Evolutionary conservation across 2,888 invertebrate genomes (phyloP).

Genomic region (Limnephilus lunatus): DNA sequence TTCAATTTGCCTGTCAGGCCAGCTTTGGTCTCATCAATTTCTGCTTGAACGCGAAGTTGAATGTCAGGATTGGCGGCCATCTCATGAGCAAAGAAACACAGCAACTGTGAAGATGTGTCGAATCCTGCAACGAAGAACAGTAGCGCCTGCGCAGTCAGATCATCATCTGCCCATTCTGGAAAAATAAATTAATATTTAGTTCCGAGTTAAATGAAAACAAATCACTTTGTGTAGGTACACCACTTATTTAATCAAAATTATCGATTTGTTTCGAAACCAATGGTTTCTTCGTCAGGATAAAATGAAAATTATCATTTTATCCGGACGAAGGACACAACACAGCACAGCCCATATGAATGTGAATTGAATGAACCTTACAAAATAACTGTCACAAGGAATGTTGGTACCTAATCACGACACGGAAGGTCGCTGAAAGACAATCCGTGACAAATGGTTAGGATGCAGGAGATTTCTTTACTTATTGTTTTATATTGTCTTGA

Average conservation of each 20-base stretch:
- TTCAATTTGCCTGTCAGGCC: conserved; percentile 70
- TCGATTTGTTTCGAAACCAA: too few relatives aligned
- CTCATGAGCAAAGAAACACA: conserved; percentile 70
- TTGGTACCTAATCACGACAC: too few relatives aligned
- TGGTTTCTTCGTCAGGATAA: too few relatives aligned
- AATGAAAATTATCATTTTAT: too few relatives aligned
- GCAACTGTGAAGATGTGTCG: conserved; percentile 69
- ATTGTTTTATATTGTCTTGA: too few relatives aligned
- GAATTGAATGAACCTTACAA: neutral
- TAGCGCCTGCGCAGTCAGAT: conserved; percentile 70
- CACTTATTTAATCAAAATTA: too few relatives aligned
- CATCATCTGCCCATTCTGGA: conserved; percentile 69
- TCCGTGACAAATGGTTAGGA: too few relatives aligned
- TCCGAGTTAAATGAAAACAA: too few relatives aligned
- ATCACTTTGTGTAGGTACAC: too few relatives aligned
- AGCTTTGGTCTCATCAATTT: conserved; percentile 69
- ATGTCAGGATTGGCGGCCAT: conserved; percentile 70
- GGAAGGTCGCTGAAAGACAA: too few relatives aligned
- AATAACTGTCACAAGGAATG: neutral
- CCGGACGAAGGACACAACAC: neutral
- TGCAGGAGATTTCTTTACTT: too few relatives aligned
- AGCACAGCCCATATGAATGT: neutral
- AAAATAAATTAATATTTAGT: neutral
- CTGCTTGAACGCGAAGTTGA: conserved; percentile 69
- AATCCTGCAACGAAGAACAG: conserved; percentile 71